Base-by-base conservation (phyloP, 2,888 invertebrate species). In the Watsonalla binaria region DNA sequence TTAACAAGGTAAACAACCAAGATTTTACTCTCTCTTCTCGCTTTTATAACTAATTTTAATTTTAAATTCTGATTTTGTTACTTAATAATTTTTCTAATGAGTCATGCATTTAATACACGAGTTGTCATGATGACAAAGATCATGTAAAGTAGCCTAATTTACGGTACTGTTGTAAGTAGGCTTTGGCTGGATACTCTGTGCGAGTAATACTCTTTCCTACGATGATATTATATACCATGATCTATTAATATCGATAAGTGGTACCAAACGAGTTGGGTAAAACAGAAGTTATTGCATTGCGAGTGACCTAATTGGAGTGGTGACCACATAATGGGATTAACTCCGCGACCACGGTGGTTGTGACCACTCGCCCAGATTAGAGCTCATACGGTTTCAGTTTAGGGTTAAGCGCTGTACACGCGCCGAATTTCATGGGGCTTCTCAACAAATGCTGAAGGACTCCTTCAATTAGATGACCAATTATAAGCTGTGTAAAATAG, bases 341-440 rank as follows among this genome's bases (percentile, higher is more conserved):
- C 75, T 66, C 24, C 66, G 70, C 57, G 56, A 57, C 61, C 65
- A 58, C 60, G 59, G 59, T 68, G 68, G 62, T 66, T 56, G 65
- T 63, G 67, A 69, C 73, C 65, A 74, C 76, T 74, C 75, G 68
- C 80, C 75, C 74, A 88, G 88, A 86, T 89, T 89, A 90, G 77
- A 78, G 68, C 74, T 82, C 72, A 65, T 89, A 87, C 75, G 90
- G 89, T 84, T 90, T 89, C 89, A 74, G 78, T 87, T 87, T 85
- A 87, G 88, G 88, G 89, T 89, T 89, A 82, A 86, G 74, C 70
- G 76, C 65, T 61, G 57, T 64, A 65, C 71, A 65, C 66, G 64
- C 62, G 61, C 57, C 65, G 62, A 61, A 65, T 58, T 62, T 74
- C 70, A 58, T 77, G 65, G 46, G 85, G 84, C 78, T 84, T 85